Base-by-base conservation (phyloP, 2,888 invertebrate species). In the Dascillus cervinus region DNA sequence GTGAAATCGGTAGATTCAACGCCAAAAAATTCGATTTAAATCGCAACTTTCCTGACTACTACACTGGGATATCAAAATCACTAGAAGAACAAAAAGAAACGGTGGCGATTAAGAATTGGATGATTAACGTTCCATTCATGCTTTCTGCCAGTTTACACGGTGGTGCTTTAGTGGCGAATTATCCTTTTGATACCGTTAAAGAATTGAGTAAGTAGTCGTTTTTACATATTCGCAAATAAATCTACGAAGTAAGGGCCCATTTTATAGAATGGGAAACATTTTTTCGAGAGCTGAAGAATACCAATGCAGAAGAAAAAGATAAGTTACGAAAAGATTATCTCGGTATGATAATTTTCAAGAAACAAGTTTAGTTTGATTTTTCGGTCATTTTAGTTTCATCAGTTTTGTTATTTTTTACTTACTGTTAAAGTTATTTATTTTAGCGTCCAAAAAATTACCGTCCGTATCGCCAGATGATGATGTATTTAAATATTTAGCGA, bases 161-260 rank as follows among this genome's bases (percentile, higher is more conserved):
- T 3, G 81, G 81, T 3, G 73, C 77, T 2, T 50, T 81, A 33
- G 79, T 82, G 5, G 81, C 74, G 13, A 79, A 76, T 56, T 82
- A 81, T 56, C 82, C 82, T 0, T 82, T 69, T 50, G 81, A 82
- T 53, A 73, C 72, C 45, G 62, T 65, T 4, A 63, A 64, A 39
- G 50, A 52, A 37, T 39, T 47, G 35, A 47, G 66, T 66, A 52
- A 56, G 58, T 17, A 6, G 17, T 8, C 17, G 8, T 17, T 17
- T 8, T 17, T 17, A 8, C 8, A 8, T 17, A 17, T 6, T 17
- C 8, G 8, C 17, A 17, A 8, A 6, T 17, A n/a, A n/a, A n/a
- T n/a, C n/a, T n/a, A 6, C 8, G 8, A 6, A 17, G 17, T 17
- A 6, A 17, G 8, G 4, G 4, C 8, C 8, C 8, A 17, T 9